Evolutionary conservation across 2,888 invertebrate species (phyloP).

Genomic region (Heliconius cydno): DNA sequence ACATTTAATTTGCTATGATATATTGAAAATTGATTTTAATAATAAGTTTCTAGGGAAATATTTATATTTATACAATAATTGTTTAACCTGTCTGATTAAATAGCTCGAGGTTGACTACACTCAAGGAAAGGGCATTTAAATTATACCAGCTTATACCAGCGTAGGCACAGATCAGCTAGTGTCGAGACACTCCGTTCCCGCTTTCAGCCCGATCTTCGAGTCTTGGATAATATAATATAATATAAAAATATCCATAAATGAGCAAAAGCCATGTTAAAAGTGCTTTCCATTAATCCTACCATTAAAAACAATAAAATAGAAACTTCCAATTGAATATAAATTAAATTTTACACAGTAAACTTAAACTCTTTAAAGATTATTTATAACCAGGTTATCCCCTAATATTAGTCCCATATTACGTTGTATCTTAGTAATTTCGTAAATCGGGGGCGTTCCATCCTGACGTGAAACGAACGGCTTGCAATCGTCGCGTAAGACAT

Average conservation of each 20-base stretch:
- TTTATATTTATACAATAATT: background rate
- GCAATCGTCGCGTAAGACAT: constrained; percentile 68
- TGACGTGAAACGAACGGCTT: constrained; percentile 71
- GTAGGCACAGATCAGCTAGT: no score
- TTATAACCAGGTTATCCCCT: constrained; percentile 29
- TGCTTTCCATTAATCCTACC: background rate
- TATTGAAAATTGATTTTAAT: background rate
- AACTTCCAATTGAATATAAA: background rate
- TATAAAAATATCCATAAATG: background rate
- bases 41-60: background rate
- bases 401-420: constrained; percentile 34
- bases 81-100: no score
- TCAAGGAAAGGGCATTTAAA: no score
- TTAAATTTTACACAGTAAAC: constrained; percentile 9
- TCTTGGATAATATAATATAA: no score
- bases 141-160: no score
- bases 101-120: no score
- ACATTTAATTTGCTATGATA: constrained; percentile 20
- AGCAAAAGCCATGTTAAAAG: background rate
- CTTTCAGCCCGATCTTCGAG: no score
- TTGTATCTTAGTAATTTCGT: constrained; percentile 47
- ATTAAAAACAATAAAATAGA: constrained; percentile 18
- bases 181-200: no score
- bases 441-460: constrained; percentile 51
- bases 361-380: constrained; percentile 11